Percentiles rank a stretch among this genome's conserved stretches.
Evolutionary conservation across 2,113 vertebrate species (phyloP).

Genomic region (Panurus biarmicus): DNA sequence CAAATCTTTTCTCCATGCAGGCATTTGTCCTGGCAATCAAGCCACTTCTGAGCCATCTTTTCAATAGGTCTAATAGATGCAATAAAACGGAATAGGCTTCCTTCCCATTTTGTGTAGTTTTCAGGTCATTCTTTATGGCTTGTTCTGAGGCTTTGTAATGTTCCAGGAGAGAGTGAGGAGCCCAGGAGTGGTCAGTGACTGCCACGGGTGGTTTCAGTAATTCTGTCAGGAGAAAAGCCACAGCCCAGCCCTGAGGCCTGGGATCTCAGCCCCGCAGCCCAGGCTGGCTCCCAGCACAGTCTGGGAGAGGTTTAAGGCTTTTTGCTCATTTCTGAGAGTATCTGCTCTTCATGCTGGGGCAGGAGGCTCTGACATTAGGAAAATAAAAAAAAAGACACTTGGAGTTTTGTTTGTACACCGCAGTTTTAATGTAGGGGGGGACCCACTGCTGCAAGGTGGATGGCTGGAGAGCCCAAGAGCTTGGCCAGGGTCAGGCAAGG

Average conservation of each 20-base stretch:
- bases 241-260: background rate
- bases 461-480: background rate
- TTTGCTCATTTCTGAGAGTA: background rate
- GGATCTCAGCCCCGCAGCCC: background rate
- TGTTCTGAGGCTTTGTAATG: background rate
- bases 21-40: background rate
- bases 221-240: background rate
- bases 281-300: accelerated
- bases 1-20: background rate
- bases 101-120: background rate
- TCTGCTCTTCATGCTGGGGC: background rate
- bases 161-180: background rate
- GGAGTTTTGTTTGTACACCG: background rate
- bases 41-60: conserved; percentile 9
- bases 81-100: background rate
- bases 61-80: conserved; percentile 16
- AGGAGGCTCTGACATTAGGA: background rate
- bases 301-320: background rate
- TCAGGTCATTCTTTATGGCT: background rate
- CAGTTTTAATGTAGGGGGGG: background rate
- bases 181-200: background rate
- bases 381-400: background rate
- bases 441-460: background rate
- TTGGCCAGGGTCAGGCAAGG: background rate
- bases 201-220: background rate